Evolutionary conservation across 30 jellyfish, hydroid and myxozoan species (phyloP).

Genomic region (Aurelia sp.): DNA sequence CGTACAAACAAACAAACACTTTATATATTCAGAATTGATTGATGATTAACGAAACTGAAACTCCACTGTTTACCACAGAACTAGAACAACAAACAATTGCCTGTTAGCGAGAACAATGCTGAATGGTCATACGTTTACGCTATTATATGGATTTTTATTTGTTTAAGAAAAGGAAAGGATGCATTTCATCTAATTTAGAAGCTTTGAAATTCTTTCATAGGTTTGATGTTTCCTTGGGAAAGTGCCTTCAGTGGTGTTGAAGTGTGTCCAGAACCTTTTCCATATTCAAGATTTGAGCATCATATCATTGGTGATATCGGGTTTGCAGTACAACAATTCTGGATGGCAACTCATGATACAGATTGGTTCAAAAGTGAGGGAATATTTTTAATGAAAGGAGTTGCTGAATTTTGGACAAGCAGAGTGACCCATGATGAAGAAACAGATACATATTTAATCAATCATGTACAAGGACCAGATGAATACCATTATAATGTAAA

Average conservation of each 20-base stretch:
- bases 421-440: slow-evolving; percentile 49
- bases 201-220: slow-evolving; percentile 7
- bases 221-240: slow-evolving; percentile 89
- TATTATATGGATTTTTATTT: no score
- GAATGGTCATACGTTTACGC: no score
- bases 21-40: no score
- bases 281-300: slow-evolving; percentile 82
- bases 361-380: slow-evolving; percentile 60
- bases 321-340: slow-evolving; percentile 76
- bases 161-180: no score
- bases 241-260: slow-evolving; percentile 79
- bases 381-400: slow-evolving; percentile 28
- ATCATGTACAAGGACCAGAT: slow-evolving; percentile 83
- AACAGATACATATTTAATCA: slow-evolving; percentile 42
- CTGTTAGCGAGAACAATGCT: no score
- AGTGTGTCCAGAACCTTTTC: slow-evolving; percentile 86
- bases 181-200: no score
- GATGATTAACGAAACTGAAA: no score
- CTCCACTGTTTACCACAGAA: no score
- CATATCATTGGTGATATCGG: slow-evolving; percentile 84
- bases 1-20: no score
- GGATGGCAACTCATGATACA: slow-evolving; percentile 87
- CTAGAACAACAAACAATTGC: no score
- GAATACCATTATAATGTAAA: slow-evolving; percentile 80
- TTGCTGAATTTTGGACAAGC: slow-evolving; percentile 85